Evolutionary conservation across 2,888 invertebrate genomes (phyloP), one percentile per base, ranked within the genome.

Genomic region (Rugalucina vietnamica): DNA sequence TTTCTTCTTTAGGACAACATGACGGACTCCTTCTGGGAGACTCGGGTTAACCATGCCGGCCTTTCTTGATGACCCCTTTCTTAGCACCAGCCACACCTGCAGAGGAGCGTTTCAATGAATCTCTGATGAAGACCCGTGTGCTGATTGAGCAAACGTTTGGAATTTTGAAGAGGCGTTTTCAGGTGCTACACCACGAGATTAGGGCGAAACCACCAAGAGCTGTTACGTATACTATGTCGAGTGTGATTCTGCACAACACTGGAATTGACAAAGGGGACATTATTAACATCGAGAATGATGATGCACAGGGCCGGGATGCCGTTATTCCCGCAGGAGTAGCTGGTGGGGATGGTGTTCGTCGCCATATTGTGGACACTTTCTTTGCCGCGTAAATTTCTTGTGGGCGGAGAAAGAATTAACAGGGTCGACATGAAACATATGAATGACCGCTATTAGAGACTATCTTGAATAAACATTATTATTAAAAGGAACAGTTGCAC

Each of bases 91-190:
- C 18, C 36, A 24, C 24, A 0, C 14, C n/a, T 24, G 34, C 12
- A 18, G 54, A 82, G 24, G 32, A 71, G 34, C 18, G 39, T 24
- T 85, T 70, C 37, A 85, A 85, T 43, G 69, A 18, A 1, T n/a
- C 77, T 10, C 71, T 75, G 18, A 65, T 76, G 32, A 75, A 65
- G 27, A 76, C 79, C 14, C 37, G 78, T 37, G 82, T 76, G 21
- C 24, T 65, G 8, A 72, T 70, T 14, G 82, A 85, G 49, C 82
- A 82, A 57, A 85, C 85, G 21, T 75, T 79, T 43, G 82, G 80
- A 2, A 73, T 81, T n/a, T 57, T 81, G 24, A 85, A 85, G 39
- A 27, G 75, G 32, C 36, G 79, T 21, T 82, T 85, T 54, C 37
- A 71, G 0, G 73, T 50, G 32, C 32, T 84, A 14, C 65, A 60